Percentiles rank a stretch among this genome's conserved stretches.
These are phyloP conservation scores for Hippopotamus amphibius DNA, from an alignment of 2,113 vertebrate genomes.

Conservation along the genomic window DNA sequence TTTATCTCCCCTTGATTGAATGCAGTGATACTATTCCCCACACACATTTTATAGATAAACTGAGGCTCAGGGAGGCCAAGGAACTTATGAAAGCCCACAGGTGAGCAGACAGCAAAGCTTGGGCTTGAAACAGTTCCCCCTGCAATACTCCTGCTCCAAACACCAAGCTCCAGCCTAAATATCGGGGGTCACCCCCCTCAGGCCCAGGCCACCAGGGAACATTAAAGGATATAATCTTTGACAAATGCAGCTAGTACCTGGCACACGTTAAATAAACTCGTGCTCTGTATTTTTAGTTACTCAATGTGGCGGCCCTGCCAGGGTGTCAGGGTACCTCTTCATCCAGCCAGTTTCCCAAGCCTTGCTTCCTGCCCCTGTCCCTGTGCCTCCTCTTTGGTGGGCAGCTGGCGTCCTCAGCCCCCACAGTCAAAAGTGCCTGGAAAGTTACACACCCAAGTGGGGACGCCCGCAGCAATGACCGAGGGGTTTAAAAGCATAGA, in stretches of 20 bases:
- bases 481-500: background rate
- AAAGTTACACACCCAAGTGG: rapidly evolving
- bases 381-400: background rate
- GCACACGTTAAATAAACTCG: background rate
- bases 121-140: background rate
- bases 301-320: too few relatives aligned
- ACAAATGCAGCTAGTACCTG: background rate
- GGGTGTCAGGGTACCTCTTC: background rate
- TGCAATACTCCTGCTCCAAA: background rate
- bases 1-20: background rate
- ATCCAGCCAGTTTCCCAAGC: background rate
- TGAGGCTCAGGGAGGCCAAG: background rate
- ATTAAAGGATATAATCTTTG: background rate
- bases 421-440: background rate
- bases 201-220: rapidly evolving
- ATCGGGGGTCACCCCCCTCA: rapidly evolving
- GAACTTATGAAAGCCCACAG: background rate
- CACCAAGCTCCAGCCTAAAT: background rate
- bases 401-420: background rate
- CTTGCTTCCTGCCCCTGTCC: background rate
- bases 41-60: background rate
- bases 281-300: background rate
- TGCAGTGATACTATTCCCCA: too few relatives aligned
- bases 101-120: background rate
- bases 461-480: background rate